Evolutionary conservation across 1,140 invertebrate genomes (phyloP).

Genomic region (Papilio dardanus): DNA sequence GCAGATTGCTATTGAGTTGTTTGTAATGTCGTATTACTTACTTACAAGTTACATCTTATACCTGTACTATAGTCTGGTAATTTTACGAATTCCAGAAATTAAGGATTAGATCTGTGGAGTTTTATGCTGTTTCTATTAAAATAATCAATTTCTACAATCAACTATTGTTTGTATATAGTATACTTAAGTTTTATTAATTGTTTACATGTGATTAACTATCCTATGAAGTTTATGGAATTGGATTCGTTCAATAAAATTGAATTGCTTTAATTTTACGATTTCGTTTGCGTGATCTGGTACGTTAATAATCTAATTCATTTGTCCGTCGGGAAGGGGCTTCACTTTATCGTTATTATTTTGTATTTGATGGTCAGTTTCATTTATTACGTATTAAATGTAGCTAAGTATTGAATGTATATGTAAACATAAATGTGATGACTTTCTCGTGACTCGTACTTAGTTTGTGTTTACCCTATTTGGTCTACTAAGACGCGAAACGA

Average conservation of each 20-base stretch:
- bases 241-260: slow-evolving; percentile 76
- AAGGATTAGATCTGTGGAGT: neutral
- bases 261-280: slow-evolving; percentile 79
- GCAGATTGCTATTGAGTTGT: slow-evolving; percentile 70
- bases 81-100: slow-evolving; percentile 15
- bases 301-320: slow-evolving; percentile 79
- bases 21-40: slow-evolving; percentile 38
- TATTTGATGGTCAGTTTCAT: slow-evolving; percentile 70
- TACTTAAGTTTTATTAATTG: slow-evolving; percentile 10
- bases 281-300: slow-evolving; percentile 79
- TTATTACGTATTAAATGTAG: slow-evolving; percentile 42
- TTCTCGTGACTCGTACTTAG: too few relatives aligned
- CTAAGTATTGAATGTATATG: neutral
- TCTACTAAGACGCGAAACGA: too few relatives aligned
- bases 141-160: neutral
- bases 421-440: too few relatives aligned
- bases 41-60: slow-evolving; percentile 5
- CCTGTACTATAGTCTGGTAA: slow-evolving; percentile 38
- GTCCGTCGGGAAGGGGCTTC: slow-evolving; percentile 74
- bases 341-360: slow-evolving; percentile 71
- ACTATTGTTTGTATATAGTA: neutral
- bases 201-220: slow-evolving; percentile 14
- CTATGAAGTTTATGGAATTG: slow-evolving; percentile 61
- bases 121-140: neutral
- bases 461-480: too few relatives aligned